Evolutionary conservation across 2,888 invertebrate genomes (phyloP), one percentile per base, ranked within the genome.

Genomic region (Graphium colonna): DNA sequence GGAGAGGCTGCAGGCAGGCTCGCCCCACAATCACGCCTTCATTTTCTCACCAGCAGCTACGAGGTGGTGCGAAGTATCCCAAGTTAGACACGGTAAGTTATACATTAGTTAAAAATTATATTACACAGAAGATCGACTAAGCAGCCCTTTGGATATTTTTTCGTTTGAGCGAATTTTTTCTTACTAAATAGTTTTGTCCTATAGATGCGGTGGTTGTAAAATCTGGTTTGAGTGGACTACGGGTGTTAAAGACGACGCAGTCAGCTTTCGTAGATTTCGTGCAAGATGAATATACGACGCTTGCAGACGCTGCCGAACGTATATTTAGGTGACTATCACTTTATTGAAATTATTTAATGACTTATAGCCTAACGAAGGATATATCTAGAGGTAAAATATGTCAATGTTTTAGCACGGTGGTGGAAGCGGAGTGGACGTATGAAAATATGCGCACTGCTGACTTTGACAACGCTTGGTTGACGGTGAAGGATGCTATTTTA

Each of bases 231-330:
- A 93, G 92, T 63, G 93, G 92, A 16, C 83, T 96, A 16, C 90
- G 94, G 38, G 93, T 96, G 0, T 77, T 96, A 58, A 96, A 96
- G 78, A 95, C 95, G 0, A 95, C 95, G 0, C 94, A 95, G 71
- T 95, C 95, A 0, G 92, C 95, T 0, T 96, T 96, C 71, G 93
- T 92, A 1, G 94, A 95, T 75, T 96, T 96, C 69, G 92, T 95
- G 16, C 92, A 93, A 71, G 95, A 95, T 68, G 95, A 95, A 65
- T 96, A 93, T 75, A 92, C 95, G 18, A 94, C 95, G 0, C 81
- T 95, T 15, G 92, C 94, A 0, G 95, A 95, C 77, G 92, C 93
- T 38, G 91, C 93, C 41, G 95, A 96, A 73, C 91, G 96, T 60
- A 92, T 95, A 65, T 94, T 94, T 72, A 90, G 90, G 90, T 79